Evolutionary conservation across 1,140 invertebrate genomes (phyloP).

Genomic region (Panulirus ornatus): DNA sequence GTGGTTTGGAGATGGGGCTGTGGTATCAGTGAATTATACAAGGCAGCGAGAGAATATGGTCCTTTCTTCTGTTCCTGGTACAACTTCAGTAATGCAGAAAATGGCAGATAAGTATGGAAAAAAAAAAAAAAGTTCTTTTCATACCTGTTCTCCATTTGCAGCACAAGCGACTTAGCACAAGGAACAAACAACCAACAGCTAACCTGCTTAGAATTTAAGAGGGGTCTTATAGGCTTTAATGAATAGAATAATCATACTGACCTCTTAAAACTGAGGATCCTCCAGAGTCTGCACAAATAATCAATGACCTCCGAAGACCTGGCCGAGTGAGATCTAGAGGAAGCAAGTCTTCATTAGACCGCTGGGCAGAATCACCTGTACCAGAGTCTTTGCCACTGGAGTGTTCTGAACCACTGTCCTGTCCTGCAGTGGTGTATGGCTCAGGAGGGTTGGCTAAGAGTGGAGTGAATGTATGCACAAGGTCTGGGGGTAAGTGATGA

Average conservation of each 20-base stretch:
- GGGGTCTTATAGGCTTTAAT: too few species aligned
- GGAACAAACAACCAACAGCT: too few species aligned
- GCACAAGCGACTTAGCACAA: too few species aligned
- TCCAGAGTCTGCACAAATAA: constrained; percentile 47
- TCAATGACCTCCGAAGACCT: constrained; percentile 46
- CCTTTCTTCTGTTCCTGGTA: too few species aligned
- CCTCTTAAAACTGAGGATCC: constrained; percentile 28
- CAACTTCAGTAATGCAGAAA: too few species aligned
- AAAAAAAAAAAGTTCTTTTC: too few species aligned
- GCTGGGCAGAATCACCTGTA: constrained; percentile 84
- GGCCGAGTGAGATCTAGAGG: constrained; percentile 61
- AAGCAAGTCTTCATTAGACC: constrained; percentile 81
- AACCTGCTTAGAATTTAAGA: too few species aligned
- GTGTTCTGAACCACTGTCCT: constrained; percentile 79
- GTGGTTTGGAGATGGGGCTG: too few species aligned
- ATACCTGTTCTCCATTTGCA: too few species aligned
- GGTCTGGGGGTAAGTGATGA: constrained; percentile 50
- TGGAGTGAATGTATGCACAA: constrained; percentile 54
- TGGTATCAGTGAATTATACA: too few species aligned
- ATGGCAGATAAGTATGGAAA: too few species aligned
- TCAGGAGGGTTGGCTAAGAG: neutral
- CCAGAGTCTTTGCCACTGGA: constrained; percentile 82
- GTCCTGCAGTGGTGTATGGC: constrained; percentile 52
- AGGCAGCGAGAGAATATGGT: too few species aligned
- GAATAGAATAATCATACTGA: neutral